Base-by-base conservation (phyloP, 2,888 invertebrate species). In the Lasioglossum figueresi region DNA sequence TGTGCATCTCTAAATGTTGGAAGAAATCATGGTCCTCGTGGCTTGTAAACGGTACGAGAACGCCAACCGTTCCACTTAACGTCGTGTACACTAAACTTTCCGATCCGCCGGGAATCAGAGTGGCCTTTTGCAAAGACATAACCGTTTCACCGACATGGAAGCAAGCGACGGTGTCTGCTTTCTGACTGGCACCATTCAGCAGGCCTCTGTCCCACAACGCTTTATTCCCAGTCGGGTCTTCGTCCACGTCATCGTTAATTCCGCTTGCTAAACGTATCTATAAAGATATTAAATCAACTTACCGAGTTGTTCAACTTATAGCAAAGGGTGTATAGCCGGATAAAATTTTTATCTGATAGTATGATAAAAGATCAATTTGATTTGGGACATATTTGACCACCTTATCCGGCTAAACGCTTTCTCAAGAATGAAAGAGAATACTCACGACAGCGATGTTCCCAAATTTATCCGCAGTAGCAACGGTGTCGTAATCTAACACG, bases 1-100 rank as follows among this genome's bases (percentile, higher is more conserved):
- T 99, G 95, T 99, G 99, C 99, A 99, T 99, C 95, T 99, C 99
- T 87, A 99, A 96, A 95, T 99, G 99, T 94, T 99, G 99, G 96
- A 99, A 99, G 95, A 99, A 99, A 94, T 99, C 99, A 92, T 99
- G 99, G 95, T 99, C 99, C 96, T 99, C 99, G 91, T 98, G 97
- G 31, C 98, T 98, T 0, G 99, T 98, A 93, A 99, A 99, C 0
- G 99, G 99, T 34, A 99, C 97, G 63, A 99, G 96, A 12, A 99
- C 98, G 1, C 99, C 99, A 0, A 99, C 98, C 0, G 98, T 97
- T 4, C 99, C 99, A 85, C 99, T 98, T 23, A 99, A 95, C 0
- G 99, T 99, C 0, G 99, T 98, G 94, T 99, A 99, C 3, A 99
- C 97, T 6, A 99, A 96, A 0, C 99, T 98, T 95, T 99, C 99